phyloP scores from a whole-genome alignment of 2,113 vertebrate genomes.

The Calyptomena viridis region DNA sequence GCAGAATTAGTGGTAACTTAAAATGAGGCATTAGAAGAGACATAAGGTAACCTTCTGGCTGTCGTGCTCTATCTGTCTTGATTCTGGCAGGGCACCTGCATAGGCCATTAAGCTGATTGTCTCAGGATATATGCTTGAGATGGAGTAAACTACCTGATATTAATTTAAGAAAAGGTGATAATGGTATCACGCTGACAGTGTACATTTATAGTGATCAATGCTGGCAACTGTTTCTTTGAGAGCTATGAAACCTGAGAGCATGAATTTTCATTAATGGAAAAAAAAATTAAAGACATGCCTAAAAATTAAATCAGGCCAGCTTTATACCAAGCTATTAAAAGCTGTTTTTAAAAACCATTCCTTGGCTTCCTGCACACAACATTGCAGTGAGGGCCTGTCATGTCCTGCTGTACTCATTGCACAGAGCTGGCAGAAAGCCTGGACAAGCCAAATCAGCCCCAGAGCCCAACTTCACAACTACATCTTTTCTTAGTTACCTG shows the following conservation, averaged over 20 bases:
- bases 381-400: neutral
- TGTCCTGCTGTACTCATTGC: neutral
- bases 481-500: neutral
- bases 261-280: neutral
- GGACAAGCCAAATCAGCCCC: neutral
- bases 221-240: conserved; percentile 1
- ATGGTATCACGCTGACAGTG: conserved; percentile 5
- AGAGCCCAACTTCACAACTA: neutral
- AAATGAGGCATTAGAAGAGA: neutral
- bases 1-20: neutral
- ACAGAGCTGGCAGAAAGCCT: neutral
- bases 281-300: neutral
- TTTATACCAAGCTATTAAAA: neutral
- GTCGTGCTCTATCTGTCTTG: conserved; percentile 2
- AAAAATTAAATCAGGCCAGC: neutral
- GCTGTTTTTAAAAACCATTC: neutral
- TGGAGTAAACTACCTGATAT: conserved; percentile 19
- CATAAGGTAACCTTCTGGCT: conserved; percentile 16
- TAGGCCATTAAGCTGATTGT: conserved; percentile 31
- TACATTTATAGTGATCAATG: neutral
- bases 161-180: conserved; percentile 45
- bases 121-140: neutral
- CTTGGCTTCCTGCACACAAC: neutral
- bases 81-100: conserved; percentile 19
- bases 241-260: neutral